Base-by-base conservation (phyloP, 35 echinoderm and acorn worm genomes). In the Heliocidaris tuberculata region DNA sequence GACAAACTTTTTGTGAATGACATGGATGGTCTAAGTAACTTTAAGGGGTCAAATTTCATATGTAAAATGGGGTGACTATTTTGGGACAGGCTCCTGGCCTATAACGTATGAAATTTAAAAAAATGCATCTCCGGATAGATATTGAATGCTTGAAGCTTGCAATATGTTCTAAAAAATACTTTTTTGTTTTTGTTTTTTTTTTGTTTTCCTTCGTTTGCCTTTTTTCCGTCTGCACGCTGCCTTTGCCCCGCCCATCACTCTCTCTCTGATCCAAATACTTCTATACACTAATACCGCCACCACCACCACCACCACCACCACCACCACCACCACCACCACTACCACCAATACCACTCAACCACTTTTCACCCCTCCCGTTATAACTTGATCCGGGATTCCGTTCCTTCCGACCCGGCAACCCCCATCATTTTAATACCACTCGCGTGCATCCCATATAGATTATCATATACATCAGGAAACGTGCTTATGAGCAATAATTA, bases 381-480 rank as follows among this genome's bases (percentile, higher is more conserved):
- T 19, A 85, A 85, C 70, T 85, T 29, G 9, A 32, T 86, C 27
- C 31, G 85, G n/a, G n/a, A 86, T 86, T 86, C 85, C 85, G 21
- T 13, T 15, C 52, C 10, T 56, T 56, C 52, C 52, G 52, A 2
- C 11, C 52, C 52, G 52, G 52, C 52, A 56, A 86, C 85, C 9
- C 85, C 85, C 27, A 86, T 29, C 21, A 86, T 32, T 48, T n/a
- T 88, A 32, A 27, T 48, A 88, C 31, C 21, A 15, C 15, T 5
- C 86, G 21, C 32, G 87, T 89, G 87, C 47, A 29, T 30, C 87
- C 65, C 17, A 2, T 78, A 89, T 89, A 93, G 91, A 93, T 59
- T 52, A 52, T 93, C 91, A 59, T 93, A 93, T 93, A 93, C 91
- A 93, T 11, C 48, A 93, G 91, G 91, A 93, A 93, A 93, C 91